Evolutionary conservation across 2,797 vertebrate species (phyloP).

Genomic region (Channa striata): DNA sequence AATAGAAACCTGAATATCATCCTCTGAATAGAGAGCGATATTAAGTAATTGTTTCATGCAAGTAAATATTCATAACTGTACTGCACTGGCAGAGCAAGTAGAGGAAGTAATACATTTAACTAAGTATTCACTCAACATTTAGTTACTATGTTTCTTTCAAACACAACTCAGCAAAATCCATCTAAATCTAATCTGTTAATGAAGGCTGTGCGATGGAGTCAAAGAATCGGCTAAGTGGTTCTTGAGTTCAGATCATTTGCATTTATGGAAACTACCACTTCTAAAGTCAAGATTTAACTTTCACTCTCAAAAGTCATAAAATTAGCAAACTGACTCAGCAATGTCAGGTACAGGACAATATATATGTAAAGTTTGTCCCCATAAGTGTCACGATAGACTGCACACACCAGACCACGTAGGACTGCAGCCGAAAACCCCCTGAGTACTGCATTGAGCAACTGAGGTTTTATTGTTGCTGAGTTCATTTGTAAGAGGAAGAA

Average conservation of each 20-base stretch:
- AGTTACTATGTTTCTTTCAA: background rate
- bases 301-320: slow-evolving; percentile 1
- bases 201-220: background rate
- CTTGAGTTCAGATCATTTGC: background rate
- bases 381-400: background rate
- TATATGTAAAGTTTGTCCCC: slow-evolving; percentile 2
- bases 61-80: background rate
- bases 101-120: background rate
- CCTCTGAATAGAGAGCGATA: background rate
- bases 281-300: background rate
- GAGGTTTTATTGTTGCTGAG: slow-evolving; percentile 31
- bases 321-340: background rate
- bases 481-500: slow-evolving; percentile 30
- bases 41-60: no score
- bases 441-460: slow-evolving; percentile 11
- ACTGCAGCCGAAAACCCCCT: slow-evolving; percentile 11
- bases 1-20: background rate
- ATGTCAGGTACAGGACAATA: background rate
- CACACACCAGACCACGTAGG: background rate
- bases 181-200: background rate
- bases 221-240: no score
- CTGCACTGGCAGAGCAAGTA: background rate
- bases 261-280: background rate
- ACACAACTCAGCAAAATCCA: background rate
- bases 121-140: background rate